Base-by-base conservation (phyloP, 2,797 vertebrate species). In the Trematomus bernacchii region DNA sequence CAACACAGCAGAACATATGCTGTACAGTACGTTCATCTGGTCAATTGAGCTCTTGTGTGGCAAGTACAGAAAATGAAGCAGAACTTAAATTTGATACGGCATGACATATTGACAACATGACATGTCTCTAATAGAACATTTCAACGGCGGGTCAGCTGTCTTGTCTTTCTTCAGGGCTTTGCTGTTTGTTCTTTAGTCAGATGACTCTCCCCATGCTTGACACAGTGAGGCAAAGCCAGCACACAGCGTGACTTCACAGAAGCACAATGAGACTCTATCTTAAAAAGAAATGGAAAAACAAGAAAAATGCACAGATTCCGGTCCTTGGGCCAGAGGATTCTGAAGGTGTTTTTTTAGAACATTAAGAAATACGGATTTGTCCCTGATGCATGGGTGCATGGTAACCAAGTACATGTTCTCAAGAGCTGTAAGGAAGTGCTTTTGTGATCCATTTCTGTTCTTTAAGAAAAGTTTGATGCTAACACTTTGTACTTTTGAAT, bases 251-350 rank as follows among this genome's bases (percentile, higher is more conserved):
- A 93, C 89, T 87, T 82, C 75, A 40, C 80, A 46, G 87, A 90
- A 91, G 91, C 87, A 90, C 91, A 92, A 93, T 90, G 86, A 89
- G 77, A 85, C 83, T 85, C 87, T 88, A 64, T 86, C 52, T 79
- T 79, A 65, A 50, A 52, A 13, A 73, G 69, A 82, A 85, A 83
- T 3, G 51, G 84, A 69, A 73, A 58, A 23, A 55, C 65, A 30
- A 72, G 83, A 80, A 71, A 82, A 73, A 61, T 64, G 67, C 54
- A 61, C 52, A 76, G 37, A 85, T 58, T 57, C 66, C 51, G 58
- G n/a, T 74, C 64, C 62, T 71, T 3, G 50, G 62, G 50, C 71
- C 12, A 10, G 18, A 74, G 58, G 63, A 79, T 66, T 73, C 63
- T 86, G 61, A 79, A 84, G 72, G 66, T 77, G 81, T 82, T 83